Base-by-base conservation (phyloP, 2,888 invertebrate genomes). In the Caenorhabditis drosophilae region DNA sequence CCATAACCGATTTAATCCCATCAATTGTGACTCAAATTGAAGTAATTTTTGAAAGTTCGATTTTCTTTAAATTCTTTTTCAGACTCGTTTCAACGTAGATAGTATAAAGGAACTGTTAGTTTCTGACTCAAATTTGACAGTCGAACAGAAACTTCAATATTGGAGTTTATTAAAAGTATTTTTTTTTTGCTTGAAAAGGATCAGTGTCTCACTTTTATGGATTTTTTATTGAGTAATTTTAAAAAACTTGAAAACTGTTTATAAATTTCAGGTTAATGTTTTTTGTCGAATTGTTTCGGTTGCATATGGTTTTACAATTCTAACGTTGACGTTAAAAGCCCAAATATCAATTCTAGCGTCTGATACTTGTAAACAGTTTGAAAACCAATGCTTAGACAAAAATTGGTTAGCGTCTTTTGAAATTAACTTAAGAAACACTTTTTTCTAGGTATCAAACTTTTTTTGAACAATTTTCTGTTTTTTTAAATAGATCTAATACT, bases 271-370 rank as follows among this genome's bases (percentile, higher is more conserved):
- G 68, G 58, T 42, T 40, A 59, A 60, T 27, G 48, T 56, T 2
- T 59, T 75, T 18, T 46, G 61, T 18, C 73, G 75, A 4, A 49
- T 77, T 9, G 51, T 77, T 4, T 49, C 63, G 4, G 60, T 73
- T 15, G 62, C 71, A 1, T 72, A 75, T 41, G 49, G 74, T 3
- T 76, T 71, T 63, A 63, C 74, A 1, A 56, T 76, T 18, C 57
- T 79, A 27, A 75, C 75, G 12, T 49, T 77, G 27, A 66, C 73
- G 0, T 56, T 79, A 22, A 77, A 77, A 50, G 67, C 72, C 2
- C 79, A 79, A 50, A 75, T 79, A 16, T 75, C 72, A 2, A 76
- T 79, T 25, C 51, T 79, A 9, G 75, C 78, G 1, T 68, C 71
- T 0, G 74, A 77, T 22, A 75, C 75, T 7, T 76, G 71, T 49